These are phyloP conservation scores for Plemyria rubiginata DNA, from an alignment of 2,888 invertebrate genomes.

Conservation along the genomic window DNA sequence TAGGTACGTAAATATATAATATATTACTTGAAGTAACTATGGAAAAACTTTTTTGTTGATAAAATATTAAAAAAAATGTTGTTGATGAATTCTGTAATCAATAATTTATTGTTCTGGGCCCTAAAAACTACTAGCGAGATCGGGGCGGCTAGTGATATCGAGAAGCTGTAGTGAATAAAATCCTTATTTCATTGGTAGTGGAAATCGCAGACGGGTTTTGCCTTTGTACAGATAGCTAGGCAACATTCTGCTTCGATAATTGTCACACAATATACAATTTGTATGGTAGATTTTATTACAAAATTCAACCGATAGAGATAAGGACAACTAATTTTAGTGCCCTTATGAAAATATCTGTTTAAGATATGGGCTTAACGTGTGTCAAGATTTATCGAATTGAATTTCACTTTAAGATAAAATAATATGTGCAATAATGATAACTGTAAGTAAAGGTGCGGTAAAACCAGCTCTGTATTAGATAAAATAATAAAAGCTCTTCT, in stretches of 20 bases:
- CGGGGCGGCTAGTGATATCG: not conserved
- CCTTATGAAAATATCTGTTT: conserved; percentile 34
- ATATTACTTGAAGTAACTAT: too few species aligned
- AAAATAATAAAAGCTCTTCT: not conserved
- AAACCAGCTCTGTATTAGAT: not conserved
- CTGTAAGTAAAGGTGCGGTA: not conserved
- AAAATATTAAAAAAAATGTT: too few species aligned
- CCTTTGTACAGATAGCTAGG: conserved; percentile 56
- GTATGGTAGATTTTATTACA: conserved; percentile 47
- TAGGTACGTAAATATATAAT: too few species aligned
- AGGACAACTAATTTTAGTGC: conserved; percentile 39
- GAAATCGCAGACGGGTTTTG: conserved; percentile 52
- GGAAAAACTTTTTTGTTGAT: too few species aligned
- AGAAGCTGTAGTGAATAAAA: conserved; percentile 6
- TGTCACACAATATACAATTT: conserved; percentile 59
- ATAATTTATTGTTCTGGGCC: not conserved
- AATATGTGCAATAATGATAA: conserved; percentile 7
- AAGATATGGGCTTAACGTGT: conserved; percentile 31
- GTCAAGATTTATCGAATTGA: conserved; percentile 30
- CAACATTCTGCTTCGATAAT: conserved; percentile 55
- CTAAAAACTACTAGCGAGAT: not conserved
- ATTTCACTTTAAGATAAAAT: conserved; percentile 30
- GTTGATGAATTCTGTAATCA: not conserved
- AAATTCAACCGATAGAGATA: conserved; percentile 38
- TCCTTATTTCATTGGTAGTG: conserved; percentile 37